These are phyloP conservation scores for Barypeithes pellucidus DNA, from an alignment of 2,888 invertebrate genomes.

Conservation along the genomic window DNA sequence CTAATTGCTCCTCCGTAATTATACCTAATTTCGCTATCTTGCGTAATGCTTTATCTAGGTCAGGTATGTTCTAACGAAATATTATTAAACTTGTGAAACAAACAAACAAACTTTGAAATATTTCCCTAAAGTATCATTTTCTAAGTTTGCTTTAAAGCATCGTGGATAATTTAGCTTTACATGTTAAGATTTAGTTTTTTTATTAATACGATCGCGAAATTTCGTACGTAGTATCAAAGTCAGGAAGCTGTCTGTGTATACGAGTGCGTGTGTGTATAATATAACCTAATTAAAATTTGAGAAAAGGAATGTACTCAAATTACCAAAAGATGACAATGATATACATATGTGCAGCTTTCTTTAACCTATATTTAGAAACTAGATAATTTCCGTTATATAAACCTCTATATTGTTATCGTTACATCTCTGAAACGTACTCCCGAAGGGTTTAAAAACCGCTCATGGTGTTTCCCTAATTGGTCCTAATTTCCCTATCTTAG, in stretches of 20 bases:
- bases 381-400: background rate
- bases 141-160: conserved; percentile 38
- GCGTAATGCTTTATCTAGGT: conserved; percentile 31
- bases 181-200: background rate
- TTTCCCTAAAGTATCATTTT: conserved; percentile 48
- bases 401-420: background rate
- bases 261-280: too few species aligned
- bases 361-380: background rate
- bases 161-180: conserved; percentile 31
- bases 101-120: conserved; percentile 52
- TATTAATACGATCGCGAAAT: too few species aligned
- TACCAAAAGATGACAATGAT: too few species aligned
- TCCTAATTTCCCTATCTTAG: background rate
- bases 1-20: background rate
- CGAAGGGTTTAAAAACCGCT: background rate
- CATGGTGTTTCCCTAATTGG: background rate
- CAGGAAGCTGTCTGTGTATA: too few species aligned
- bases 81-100: conserved; percentile 36
- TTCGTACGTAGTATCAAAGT: too few species aligned
- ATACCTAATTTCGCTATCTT: conserved; percentile 10
- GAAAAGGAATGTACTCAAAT: too few species aligned
- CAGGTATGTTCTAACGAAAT: conserved; percentile 27
- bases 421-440: background rate
- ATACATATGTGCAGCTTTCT: too few species aligned
- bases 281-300: too few species aligned